These are phyloP conservation scores for Gambusia affinis DNA, from an alignment of 2,113 vertebrate species.

Conservation along the genomic window DNA sequence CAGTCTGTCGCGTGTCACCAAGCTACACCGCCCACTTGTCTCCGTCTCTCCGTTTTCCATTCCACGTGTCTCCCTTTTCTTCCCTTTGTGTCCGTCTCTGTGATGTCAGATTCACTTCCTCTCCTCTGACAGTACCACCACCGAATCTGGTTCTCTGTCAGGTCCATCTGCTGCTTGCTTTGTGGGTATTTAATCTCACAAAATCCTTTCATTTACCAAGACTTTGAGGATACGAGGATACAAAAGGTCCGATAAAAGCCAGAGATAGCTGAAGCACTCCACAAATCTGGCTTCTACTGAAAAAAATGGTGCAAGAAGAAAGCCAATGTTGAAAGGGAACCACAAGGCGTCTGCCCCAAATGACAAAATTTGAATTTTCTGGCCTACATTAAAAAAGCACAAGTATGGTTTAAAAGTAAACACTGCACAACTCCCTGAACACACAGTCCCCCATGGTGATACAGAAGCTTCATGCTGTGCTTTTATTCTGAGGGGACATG, in stretches of 20 bases:
- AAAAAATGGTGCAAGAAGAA: background rate
- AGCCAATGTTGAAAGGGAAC: background rate
- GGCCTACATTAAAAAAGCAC: background rate
- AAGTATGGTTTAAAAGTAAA: background rate
- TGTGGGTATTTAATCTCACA: slow-evolving; percentile 27
- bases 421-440: background rate
- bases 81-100: slow-evolving; percentile 19
- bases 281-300: background rate
- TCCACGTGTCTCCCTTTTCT: slow-evolving; percentile 29
- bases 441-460: background rate
- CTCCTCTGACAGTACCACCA: background rate
- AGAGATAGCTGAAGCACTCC: background rate
- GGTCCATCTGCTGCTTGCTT: slow-evolving; percentile 45
- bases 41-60: slow-evolving; percentile 38
- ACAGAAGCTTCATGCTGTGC: background rate
- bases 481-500: background rate
- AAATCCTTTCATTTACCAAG: slow-evolving; percentile 10
- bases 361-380: background rate
- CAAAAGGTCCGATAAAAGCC: background rate
- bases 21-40: slow-evolving; percentile 41
- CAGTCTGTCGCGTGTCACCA: slow-evolving; percentile 58
- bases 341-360: background rate
- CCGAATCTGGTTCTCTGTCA: slow-evolving; percentile 46
- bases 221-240: slow-evolving; percentile 2
- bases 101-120: slow-evolving; percentile 16